Conservation (phyloP, 1,140 invertebrate genomes). For the Penaeus japonicus region DNA sequence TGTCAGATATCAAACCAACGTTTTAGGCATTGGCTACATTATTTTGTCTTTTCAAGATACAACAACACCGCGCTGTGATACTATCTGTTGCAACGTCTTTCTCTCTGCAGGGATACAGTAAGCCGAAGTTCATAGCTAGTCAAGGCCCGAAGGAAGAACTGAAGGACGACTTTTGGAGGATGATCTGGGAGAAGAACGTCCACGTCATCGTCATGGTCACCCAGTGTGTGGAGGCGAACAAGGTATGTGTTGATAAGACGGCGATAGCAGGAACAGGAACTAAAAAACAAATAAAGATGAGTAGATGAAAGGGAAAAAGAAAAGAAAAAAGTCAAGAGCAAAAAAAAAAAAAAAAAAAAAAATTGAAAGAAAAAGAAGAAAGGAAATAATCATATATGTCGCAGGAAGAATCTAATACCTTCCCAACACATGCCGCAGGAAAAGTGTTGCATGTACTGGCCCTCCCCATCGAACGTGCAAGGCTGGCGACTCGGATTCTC, state of each 20-base stretch:
- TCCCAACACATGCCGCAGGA: neutral
- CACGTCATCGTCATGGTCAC: conserved; percentile 89
- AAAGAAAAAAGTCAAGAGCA: no score
- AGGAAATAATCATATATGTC: no score
- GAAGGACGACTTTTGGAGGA: conserved; percentile 91
- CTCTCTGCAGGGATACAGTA: conserved; percentile 70
- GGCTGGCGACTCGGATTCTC: neutral
- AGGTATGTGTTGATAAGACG: no score
- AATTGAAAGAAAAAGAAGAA: no score
- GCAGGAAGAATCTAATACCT: neutral
- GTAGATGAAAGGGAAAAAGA: no score
- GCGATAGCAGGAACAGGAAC: neutral
- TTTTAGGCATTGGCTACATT: no score
- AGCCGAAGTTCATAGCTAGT: conserved; percentile 81
- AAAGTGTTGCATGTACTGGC: conserved; percentile 9
- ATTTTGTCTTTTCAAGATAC: no score
- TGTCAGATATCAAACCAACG: no score
- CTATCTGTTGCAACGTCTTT: conserved; percentile 79
- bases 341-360: no score
- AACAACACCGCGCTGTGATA: no score
- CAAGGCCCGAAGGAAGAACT: conserved; percentile 84
- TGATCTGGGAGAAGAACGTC: conserved; percentile 95
- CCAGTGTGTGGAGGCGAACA: conserved; percentile 55
- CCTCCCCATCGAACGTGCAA: neutral
- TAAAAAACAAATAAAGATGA: no score